Evolutionary conservation across 1,140 invertebrate genomes (phyloP), one percentile per base, ranked within the genome.

Genomic region (Tetramorium alpestre): DNA sequence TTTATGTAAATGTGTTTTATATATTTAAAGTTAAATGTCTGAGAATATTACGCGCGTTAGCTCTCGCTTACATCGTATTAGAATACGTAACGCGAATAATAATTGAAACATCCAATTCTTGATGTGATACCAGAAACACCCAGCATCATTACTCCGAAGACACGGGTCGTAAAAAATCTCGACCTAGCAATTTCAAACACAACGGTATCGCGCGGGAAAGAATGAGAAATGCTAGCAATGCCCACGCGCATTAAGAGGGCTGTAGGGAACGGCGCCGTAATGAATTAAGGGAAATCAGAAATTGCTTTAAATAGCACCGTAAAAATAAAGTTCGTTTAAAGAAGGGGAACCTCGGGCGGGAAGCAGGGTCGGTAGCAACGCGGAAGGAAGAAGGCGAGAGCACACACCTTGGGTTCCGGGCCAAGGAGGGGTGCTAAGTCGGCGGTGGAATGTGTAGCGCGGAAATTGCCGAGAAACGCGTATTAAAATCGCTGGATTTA

Each of bases 261-360:
- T 94, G 92, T 92, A 86, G 80, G 90, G 76, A 94, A 94, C 92
- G 92, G 92, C 92, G 89, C 87, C 91, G 92, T 94, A 94, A 95
- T 95, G 94, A 95, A 95, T 95, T 95, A 95, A 95, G 94, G 93
- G 92, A 95, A 95, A 95, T 95, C 93, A 95, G 94, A 94, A 95
- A 95, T 95, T 94, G 94, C 94, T 95, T 95, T 94, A 94, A 95
- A 95, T 93, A 93, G 94, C 90, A 87, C 93, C 93, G 92, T 95
- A 95, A 95, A 95, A 95, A 94, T 95, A 93, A 95, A 95, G 92
- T 93, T 93, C 89, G 90, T 93, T 93, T 91, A 85, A 91, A 92
- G 89, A 91, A 93, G 90, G 88, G 90, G 70, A 73, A 89, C 38
- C 64, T 28, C 60, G 11, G 25, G 38, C 11, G 60, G 72, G 49